phyloP scores from a whole-genome alignment of 2,888 invertebrate species.

The Endomychus coccineus region DNA sequence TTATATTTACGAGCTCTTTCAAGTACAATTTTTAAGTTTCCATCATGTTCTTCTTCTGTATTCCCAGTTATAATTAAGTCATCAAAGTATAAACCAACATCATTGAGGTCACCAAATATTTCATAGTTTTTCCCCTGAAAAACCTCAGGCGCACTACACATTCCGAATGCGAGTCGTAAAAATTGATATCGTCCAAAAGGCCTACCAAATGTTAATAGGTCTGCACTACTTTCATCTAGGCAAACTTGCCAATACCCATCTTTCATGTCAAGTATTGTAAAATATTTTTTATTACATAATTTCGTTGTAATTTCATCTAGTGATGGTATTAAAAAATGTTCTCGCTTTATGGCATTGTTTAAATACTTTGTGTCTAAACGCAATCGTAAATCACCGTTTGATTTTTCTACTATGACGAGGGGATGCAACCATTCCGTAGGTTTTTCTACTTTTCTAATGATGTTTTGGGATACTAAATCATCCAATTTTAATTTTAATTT shows the following conservation, averaged over 20 bases:
- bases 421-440: conserved; percentile 18
- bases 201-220: conserved; percentile 18
- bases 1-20: conserved; percentile 18
- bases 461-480: no score
- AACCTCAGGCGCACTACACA: no score
- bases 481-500: conserved; percentile 12
- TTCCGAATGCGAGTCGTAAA: no score
- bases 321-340: conserved; percentile 19
- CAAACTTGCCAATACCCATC: conserved; percentile 20
- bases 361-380: conserved; percentile 19
- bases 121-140: no score
- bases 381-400: conserved; percentile 18
- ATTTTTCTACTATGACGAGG: conserved; percentile 20
- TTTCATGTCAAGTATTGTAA: conserved; percentile 21
- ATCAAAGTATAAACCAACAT: conserved; percentile 20
- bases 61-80: conserved; percentile 17
- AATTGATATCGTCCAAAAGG: conserved; percentile 18
- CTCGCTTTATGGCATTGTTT: conserved; percentile 14
- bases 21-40: conserved; percentile 15
- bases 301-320: conserved; percentile 17
- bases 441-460: conserved; percentile 6
- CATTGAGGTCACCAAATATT: no score
- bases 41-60: conserved; percentile 17
- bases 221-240: no score
- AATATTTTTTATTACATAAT: conserved; percentile 16